Evolutionary conservation across 23 tunicate species (phyloP).

Genomic region (Ascidia mentula): DNA sequence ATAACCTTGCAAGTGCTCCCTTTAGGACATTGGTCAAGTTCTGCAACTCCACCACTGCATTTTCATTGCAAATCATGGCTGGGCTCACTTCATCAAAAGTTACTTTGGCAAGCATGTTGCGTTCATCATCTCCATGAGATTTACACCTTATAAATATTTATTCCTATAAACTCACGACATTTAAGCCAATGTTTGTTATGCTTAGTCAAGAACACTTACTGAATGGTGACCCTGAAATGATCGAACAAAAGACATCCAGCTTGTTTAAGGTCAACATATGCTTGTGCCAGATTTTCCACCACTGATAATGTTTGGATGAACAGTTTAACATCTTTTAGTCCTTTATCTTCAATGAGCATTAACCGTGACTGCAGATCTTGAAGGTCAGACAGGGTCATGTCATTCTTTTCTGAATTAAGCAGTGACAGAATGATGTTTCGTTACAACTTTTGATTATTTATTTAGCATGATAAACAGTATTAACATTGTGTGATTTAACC

Average conservation of each 20-base stretch:
- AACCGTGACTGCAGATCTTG: constrained; percentile 53
- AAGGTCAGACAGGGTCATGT: constrained; percentile 30
- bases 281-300: constrained; percentile 50
- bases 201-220: constrained; percentile 24
- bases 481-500: too few species aligned
- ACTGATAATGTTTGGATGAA: constrained; percentile 38
- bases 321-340: constrained; percentile 49
- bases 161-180: too few species aligned
- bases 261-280: constrained; percentile 35
- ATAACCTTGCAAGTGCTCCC: constrained; percentile 8
- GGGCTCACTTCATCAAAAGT: constrained; percentile 37
- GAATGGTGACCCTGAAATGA: constrained; percentile 43
- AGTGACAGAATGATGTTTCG: too few species aligned
- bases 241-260: constrained; percentile 62
- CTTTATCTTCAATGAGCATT: constrained; percentile 76
- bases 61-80: constrained; percentile 14
- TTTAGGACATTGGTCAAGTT: constrained; percentile 24
- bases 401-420: background rate
- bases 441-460: too few species aligned
- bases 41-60: constrained; percentile 29
- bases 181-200: too few species aligned
- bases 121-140: background rate
- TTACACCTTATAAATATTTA: background rate
- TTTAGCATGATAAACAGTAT: too few species aligned
- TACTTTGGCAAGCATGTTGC: background rate